Conservation (phyloP, 2,113 vertebrate species). For the Pithys albifrons region DNA sequence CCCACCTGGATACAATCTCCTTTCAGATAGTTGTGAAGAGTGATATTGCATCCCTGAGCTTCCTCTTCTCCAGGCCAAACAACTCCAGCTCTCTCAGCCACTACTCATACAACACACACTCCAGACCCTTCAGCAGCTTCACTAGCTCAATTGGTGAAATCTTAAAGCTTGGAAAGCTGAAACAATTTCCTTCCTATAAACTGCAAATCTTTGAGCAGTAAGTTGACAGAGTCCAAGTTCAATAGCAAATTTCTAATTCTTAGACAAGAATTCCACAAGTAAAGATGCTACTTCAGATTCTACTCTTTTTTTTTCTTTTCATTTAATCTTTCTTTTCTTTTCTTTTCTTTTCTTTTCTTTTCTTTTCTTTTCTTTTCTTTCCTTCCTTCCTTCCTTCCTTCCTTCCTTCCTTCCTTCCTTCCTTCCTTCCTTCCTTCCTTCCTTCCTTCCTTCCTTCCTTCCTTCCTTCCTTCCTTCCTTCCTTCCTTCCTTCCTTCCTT, state of each 20-base stretch:
- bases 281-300: neutral
- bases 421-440: no score
- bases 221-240: neutral
- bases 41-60: neutral
- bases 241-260: neutral
- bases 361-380: neutral
- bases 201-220: neutral
- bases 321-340: no score
- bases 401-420: no score
- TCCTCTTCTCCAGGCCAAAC: neutral
- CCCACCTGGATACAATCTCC: neutral
- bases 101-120: neutral
- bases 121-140: neutral
- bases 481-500: no score
- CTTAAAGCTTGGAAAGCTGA: neutral
- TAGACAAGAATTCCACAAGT: neutral
- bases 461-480: no score
- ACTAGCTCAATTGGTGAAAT: neutral
- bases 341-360: neutral
- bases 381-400: neutral
- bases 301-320: neutral
- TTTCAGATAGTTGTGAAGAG: rapidly evolving
- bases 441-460: no score
- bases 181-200: neutral
- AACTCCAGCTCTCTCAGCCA: neutral